Percentiles rank a stretch among this genome's conserved stretches.
Conservation (phyloP, 1,140 invertebrate species). For the Diachasma alloeum region DNA sequence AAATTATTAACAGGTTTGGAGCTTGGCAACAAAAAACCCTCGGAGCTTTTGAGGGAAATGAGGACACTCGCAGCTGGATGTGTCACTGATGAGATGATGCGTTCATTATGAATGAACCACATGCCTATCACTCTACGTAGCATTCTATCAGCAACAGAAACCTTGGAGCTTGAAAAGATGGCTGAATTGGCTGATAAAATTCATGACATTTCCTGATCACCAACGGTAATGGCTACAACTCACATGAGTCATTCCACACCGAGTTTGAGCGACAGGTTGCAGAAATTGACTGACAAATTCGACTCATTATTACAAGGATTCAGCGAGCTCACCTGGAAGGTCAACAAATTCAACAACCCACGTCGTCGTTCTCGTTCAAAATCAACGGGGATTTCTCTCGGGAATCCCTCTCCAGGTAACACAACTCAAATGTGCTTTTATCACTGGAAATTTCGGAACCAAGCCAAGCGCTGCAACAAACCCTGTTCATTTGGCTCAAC, state of each 20-base stretch:
- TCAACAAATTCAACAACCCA: too few species aligned
- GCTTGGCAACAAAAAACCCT: conserved; percentile 41
- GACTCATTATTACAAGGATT: too few species aligned
- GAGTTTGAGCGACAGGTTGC: too few species aligned
- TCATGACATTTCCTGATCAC: background rate
- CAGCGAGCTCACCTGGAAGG: too few species aligned
- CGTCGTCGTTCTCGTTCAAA: too few species aligned
- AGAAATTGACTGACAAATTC: too few species aligned
- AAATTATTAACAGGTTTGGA: conserved; percentile 30
- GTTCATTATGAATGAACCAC: conserved; percentile 33
- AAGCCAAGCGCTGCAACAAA: background rate
- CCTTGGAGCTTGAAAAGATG: conserved; percentile 7
- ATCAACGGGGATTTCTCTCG: too few species aligned
- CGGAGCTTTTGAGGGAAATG: conserved; percentile 42
- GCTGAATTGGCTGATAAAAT: conserved; percentile 21
- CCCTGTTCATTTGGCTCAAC: background rate
- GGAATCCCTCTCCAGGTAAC: background rate
- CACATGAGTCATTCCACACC: too few species aligned
- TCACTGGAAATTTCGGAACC: conserved; percentile 14
- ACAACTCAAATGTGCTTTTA: conserved; percentile 1
- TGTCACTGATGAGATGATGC: conserved; percentile 31
- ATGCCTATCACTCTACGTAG: conserved; percentile 29
- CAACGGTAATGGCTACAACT: background rate
- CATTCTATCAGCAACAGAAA: conserved; percentile 6
- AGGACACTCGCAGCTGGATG: too few species aligned